Evolutionary conservation across 2,888 invertebrate genomes (phyloP).

Genomic region (Ectemnius cavifrons): DNA sequence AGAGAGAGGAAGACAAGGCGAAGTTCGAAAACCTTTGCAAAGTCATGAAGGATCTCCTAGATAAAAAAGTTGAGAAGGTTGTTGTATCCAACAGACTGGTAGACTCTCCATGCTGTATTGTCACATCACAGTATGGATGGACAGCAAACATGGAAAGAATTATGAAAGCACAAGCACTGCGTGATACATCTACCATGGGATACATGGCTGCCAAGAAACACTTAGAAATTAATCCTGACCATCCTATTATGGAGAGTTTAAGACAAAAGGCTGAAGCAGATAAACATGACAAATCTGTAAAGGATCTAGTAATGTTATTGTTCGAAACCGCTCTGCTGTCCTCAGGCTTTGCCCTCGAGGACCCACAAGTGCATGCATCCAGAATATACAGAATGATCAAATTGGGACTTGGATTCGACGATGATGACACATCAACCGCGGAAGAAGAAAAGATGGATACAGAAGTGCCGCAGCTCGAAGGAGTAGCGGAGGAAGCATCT

Average conservation of each 20-base stretch:
- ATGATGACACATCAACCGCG: constrained; percentile 89
- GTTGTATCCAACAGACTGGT: constrained; percentile 97
- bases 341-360: constrained; percentile 97
- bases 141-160: constrained; percentile 99
- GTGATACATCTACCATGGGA: constrained; percentile 98
- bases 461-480: constrained; percentile 80
- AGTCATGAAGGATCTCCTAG: constrained; percentile 97
- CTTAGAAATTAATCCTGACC: constrained; percentile 97
- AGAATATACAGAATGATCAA: constrained; percentile 99
- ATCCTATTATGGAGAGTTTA: constrained; percentile 94
- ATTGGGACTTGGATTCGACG: constrained; percentile 97
- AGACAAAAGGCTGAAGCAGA: constrained; percentile 96
- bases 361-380: constrained; percentile 95
- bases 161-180: constrained; percentile 99
- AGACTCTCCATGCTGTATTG: constrained; percentile 99
- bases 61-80: constrained; percentile 99
- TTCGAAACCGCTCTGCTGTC: constrained; percentile 98
- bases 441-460: constrained; percentile 82
- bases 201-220: constrained; percentile 99
- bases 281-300: constrained; percentile 99
- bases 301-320: constrained; percentile 96
- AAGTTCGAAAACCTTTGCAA: constrained; percentile 89
- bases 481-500: constrained; percentile 96
- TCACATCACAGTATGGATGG: constrained; percentile 99
- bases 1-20: constrained; percentile 92